Conservation (phyloP, 2,888 invertebrate species). For the Chesias legatella region DNA sequence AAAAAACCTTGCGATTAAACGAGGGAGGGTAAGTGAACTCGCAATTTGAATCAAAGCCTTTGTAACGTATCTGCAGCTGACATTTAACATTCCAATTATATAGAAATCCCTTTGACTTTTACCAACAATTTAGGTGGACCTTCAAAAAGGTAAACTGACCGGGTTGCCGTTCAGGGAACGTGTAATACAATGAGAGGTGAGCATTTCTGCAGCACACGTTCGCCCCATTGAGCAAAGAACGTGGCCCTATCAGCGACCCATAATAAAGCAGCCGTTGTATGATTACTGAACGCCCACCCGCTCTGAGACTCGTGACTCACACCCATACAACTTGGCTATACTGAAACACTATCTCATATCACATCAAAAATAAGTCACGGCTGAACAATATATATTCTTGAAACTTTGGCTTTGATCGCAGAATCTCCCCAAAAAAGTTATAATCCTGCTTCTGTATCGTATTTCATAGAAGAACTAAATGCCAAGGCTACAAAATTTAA, state of each 20-base stretch:
- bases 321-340: conserved; percentile 28
- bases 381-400: conserved; percentile 11
- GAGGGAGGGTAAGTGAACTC: too few relatives aligned
- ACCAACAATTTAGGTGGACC: background rate
- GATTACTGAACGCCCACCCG: conserved; percentile 69
- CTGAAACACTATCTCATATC: conserved; percentile 25
- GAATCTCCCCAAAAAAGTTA: conserved; percentile 16
- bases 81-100: background rate
- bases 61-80: background rate
- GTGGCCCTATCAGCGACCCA: conserved; percentile 51
- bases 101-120: too few relatives aligned
- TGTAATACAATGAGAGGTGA: conserved; percentile 11
- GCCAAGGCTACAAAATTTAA: conserved; percentile 22
- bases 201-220: conserved; percentile 25
- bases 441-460: conserved; percentile 19
- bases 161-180: conserved; percentile 1
- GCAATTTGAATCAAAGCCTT: background rate
- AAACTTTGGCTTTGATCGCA: conserved; percentile 8
- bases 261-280: conserved; percentile 67
- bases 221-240: conserved; percentile 46
- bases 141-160: conserved; percentile 13
- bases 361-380: conserved; percentile 20
- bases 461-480: conserved; percentile 26
- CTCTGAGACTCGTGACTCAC: conserved; percentile 46
- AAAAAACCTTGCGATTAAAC: too few relatives aligned